Evolutionary conservation across 1,140 invertebrate genomes (phyloP).

Genomic region (Bombus superbus): DNA sequence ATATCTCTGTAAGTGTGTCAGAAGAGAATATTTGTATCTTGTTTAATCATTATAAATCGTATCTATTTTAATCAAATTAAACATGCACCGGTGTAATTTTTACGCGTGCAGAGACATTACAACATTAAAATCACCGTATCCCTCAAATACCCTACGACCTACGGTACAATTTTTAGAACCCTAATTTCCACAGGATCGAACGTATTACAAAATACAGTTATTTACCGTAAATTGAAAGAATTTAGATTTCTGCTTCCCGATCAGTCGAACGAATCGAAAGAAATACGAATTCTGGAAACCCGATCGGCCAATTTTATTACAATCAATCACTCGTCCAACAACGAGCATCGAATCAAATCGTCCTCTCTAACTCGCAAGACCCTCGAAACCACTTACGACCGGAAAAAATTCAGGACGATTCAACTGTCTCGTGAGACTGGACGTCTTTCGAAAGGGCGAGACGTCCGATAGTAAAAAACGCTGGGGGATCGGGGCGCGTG

Average conservation of each 20-base stretch:
- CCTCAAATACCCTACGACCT: too few relatives aligned
- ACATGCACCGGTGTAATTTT: too few relatives aligned
- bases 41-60: too few relatives aligned
- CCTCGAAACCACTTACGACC: background rate
- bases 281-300: background rate
- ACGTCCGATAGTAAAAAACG: background rate
- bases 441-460: background rate
- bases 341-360: background rate
- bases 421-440: background rate
- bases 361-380: background rate
- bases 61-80: too few relatives aligned
- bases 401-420: background rate
- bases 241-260: background rate
- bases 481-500: conserved; percentile 4
- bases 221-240: too few relatives aligned
- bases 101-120: too few relatives aligned
- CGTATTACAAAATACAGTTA: too few relatives aligned
- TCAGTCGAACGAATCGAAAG: background rate
- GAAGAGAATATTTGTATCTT: too few relatives aligned
- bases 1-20: too few relatives aligned
- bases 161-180: too few relatives aligned
- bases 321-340: background rate
- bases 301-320: background rate
- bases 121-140: too few relatives aligned
- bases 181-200: too few relatives aligned